Conservation (phyloP, 2,113 vertebrate species). For the Strigops habroptila region DNA sequence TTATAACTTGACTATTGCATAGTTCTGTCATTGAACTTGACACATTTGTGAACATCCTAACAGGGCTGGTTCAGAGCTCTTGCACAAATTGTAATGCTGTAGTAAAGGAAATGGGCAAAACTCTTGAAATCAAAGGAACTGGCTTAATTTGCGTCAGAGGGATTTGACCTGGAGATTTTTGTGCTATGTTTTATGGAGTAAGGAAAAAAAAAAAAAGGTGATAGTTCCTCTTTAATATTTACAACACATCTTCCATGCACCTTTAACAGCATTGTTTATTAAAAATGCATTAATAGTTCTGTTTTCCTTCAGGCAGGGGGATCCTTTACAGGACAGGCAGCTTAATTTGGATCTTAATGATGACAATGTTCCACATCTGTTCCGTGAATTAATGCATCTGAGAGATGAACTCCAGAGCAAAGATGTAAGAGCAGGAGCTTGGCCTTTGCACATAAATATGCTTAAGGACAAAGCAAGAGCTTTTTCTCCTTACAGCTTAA, state of each 20-base stretch:
- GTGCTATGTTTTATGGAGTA: slow-evolving; percentile 9
- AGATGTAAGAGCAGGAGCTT: neutral
- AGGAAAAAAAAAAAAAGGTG: neutral
- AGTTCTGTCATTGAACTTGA: neutral
- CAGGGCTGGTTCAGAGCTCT: neutral
- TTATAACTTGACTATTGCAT: neutral
- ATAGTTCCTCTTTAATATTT: slow-evolving; percentile 11
- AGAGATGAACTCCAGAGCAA: neutral
- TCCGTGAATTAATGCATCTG: neutral
- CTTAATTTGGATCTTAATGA: slow-evolving; percentile 44
- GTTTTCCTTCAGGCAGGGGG: slow-evolving; percentile 48
- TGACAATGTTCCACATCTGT: neutral
- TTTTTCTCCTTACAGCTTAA: neutral
- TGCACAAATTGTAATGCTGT: neutral
- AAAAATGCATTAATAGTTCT: slow-evolving; percentile 69
- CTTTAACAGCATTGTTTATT: slow-evolving; percentile 54
- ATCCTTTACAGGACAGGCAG: slow-evolving; percentile 53
- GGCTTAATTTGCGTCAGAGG: neutral
- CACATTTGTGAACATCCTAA: neutral
- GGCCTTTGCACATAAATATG: neutral
- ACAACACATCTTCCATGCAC: slow-evolving; percentile 48
- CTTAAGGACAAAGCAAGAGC: neutral
- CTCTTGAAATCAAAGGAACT: neutral
- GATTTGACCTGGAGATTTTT: neutral
- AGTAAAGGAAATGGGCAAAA: neutral